Percentiles rank a stretch among this genome's conserved stretches.
phyloP scores from a whole-genome alignment of 2,888 invertebrate species.

The Dendrolimus pini region DNA sequence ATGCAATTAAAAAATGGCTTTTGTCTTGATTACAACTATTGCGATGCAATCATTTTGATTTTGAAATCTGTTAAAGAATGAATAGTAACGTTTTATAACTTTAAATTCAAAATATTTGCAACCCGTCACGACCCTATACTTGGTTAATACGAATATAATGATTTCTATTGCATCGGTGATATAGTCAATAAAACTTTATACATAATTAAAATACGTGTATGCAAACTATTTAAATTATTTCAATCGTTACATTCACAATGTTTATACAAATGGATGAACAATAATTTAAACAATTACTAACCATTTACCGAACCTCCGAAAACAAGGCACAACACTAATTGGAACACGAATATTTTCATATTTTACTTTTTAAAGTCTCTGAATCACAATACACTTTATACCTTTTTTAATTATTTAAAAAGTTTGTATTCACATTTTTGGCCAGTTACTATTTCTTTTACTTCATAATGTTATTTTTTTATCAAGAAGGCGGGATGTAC shows the following conservation, averaged over 20 bases:
- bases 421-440: slow-evolving; percentile 1
- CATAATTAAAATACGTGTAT: no score
- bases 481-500: slow-evolving; percentile 3
- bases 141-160: no score
- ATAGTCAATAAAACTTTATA: no score
- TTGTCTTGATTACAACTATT: no score
- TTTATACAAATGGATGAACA: slow-evolving; percentile 26
- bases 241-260: slow-evolving; percentile 9
- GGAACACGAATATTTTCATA: slow-evolving; percentile 1
- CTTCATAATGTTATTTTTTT: slow-evolving; percentile 4
- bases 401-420: not conserved
- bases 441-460: not conserved
- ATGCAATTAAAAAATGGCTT: no score
- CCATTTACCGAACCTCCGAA: slow-evolving; percentile 2
- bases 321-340: slow-evolving; percentile 2
- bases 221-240: not conserved
- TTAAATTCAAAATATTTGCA: no score
- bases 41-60: no score
- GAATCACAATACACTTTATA: slow-evolving; percentile 1
- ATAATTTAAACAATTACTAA: slow-evolving; percentile 3
- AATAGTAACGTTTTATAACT: no score
- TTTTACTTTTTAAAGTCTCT: slow-evolving; percentile 1
- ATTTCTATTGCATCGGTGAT: no score
- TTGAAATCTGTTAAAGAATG: no score
- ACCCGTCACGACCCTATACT: no score